Evolutionary conservation across 2,113 vertebrate species (phyloP).

Genomic region (Engystomops pustulosus): DNA sequence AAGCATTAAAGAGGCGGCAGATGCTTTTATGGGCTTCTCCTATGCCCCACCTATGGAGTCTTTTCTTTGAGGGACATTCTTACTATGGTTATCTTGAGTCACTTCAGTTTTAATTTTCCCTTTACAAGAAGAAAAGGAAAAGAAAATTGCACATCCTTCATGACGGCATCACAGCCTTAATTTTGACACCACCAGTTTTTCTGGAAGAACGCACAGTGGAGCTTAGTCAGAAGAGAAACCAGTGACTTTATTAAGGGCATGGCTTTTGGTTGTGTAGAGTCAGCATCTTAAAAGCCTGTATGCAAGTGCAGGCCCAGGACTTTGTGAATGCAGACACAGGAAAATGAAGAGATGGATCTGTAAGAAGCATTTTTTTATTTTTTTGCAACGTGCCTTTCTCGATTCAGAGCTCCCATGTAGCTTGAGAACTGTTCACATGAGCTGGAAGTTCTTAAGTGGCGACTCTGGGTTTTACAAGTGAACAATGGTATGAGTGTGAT

Average conservation of each 20-base stretch:
- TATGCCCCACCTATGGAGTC: slow-evolving; percentile 97
- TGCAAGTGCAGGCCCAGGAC: slow-evolving; percentile 21
- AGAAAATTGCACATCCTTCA: slow-evolving; percentile 89
- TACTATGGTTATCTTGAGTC: slow-evolving; percentile 62
- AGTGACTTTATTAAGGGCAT: slow-evolving; percentile 70
- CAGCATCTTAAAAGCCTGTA: background rate
- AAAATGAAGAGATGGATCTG: slow-evolving; percentile 34
- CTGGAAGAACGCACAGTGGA: slow-evolving; percentile 73
- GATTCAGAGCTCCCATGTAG: slow-evolving; percentile 75
- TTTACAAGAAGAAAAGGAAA: slow-evolving; percentile 58
- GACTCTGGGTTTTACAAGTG: slow-evolving; percentile 69
- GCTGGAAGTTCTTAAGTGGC: slow-evolving; percentile 68
- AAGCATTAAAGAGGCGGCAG: slow-evolving; percentile 92
- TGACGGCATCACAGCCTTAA: slow-evolving; percentile 84
- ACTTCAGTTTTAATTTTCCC: slow-evolving; percentile 63
- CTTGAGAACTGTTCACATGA: slow-evolving; percentile 77
- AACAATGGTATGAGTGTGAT: slow-evolving; percentile 72
- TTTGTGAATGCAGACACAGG: background rate
- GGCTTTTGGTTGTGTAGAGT: slow-evolving; percentile 65
- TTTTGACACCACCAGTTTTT: slow-evolving; percentile 73
- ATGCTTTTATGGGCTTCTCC: slow-evolving; percentile 95
- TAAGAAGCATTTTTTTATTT: slow-evolving; percentile 69
- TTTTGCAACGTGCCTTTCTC: slow-evolving; percentile 85
- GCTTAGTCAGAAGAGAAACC: slow-evolving; percentile 31
- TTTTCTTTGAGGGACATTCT: slow-evolving; percentile 80